Conservation (phyloP, 2,113 vertebrate species). For the Anguilla japonica region DNA sequence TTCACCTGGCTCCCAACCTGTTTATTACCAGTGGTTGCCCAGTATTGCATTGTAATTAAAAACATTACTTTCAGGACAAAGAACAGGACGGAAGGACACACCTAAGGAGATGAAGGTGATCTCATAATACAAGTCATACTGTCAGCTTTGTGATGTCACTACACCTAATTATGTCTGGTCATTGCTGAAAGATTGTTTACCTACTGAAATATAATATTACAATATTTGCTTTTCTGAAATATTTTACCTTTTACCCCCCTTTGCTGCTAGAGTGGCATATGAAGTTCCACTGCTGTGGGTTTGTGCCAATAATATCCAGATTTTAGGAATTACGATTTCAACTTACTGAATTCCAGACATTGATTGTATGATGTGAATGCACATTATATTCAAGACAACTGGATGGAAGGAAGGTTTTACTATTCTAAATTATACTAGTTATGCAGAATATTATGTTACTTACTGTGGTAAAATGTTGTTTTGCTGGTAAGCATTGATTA, state of each 20-base stretch:
- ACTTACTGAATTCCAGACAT: not conserved
- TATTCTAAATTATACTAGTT: not conserved
- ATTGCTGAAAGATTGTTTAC: no score
- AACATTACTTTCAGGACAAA: not conserved
- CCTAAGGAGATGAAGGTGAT: not conserved
- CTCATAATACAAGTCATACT: conserved; percentile 1
- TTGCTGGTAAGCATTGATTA: conserved; percentile 78
- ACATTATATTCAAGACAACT: not conserved
- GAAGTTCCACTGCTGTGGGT: not conserved
- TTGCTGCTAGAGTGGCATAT: no score
- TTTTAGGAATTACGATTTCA: not conserved
- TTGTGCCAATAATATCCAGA: not conserved
- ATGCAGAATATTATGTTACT: conserved; percentile 59
- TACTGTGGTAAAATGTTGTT: conserved; percentile 80
- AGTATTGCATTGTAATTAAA: not conserved
- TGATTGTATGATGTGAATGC: not conserved
- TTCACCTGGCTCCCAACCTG: not conserved
- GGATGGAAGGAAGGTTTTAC: not conserved
- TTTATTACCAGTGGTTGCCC: conserved; percentile 3
- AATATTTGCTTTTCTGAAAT: no score
- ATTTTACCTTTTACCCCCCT: no score
- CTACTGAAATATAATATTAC: no score
- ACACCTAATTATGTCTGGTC: no score
- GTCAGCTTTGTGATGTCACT: not conserved
- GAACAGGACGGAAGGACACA: not conserved